phyloP scores from a whole-genome alignment of 2,797 vertebrate genomes.

The Oryzias sinensis region DNA sequence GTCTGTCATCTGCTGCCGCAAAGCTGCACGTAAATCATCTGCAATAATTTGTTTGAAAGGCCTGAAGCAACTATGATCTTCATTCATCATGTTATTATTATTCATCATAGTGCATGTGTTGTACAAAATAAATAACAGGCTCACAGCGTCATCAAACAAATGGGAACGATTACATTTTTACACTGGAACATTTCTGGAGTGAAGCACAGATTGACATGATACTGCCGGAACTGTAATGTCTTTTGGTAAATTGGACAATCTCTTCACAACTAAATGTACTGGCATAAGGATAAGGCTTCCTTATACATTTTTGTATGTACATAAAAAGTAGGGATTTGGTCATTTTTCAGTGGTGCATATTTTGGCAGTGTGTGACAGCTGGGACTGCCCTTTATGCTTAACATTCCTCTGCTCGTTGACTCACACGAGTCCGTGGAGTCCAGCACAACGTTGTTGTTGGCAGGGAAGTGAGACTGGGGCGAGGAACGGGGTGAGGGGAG shows the following conservation, averaged over 20 bases:
- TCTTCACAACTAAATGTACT: slow-evolving; percentile 1
- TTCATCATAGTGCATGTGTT: too few relatives aligned
- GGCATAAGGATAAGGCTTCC: background rate
- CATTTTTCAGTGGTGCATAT: slow-evolving; percentile 18
- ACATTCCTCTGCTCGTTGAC: slow-evolving; percentile 45
- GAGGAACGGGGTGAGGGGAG: slow-evolving; percentile 32
- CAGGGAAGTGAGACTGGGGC: slow-evolving; percentile 54
- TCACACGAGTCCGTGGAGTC: slow-evolving; percentile 52
- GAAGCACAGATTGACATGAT: too few relatives aligned
- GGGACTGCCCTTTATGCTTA: slow-evolving; percentile 31
- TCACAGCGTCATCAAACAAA: too few relatives aligned
- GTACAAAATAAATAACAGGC: too few relatives aligned
- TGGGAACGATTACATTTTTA: too few relatives aligned
- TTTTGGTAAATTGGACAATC: too few relatives aligned
- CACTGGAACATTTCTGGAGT: background rate
- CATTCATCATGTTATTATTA: too few relatives aligned
- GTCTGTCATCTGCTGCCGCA: too few relatives aligned
- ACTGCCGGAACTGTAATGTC: too few relatives aligned
- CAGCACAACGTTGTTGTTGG: slow-evolving; percentile 67
- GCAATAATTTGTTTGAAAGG: too few relatives aligned
- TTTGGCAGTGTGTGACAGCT: slow-evolving; percentile 25
- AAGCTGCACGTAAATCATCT: background rate
- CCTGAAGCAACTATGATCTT: too few relatives aligned
- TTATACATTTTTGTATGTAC: too few relatives aligned
- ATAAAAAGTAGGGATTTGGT: slow-evolving; percentile 8